These are phyloP conservation scores for Macaca nemestrina DNA, from an alignment of 2,113 vertebrate genomes.

Conservation along the genomic window DNA sequence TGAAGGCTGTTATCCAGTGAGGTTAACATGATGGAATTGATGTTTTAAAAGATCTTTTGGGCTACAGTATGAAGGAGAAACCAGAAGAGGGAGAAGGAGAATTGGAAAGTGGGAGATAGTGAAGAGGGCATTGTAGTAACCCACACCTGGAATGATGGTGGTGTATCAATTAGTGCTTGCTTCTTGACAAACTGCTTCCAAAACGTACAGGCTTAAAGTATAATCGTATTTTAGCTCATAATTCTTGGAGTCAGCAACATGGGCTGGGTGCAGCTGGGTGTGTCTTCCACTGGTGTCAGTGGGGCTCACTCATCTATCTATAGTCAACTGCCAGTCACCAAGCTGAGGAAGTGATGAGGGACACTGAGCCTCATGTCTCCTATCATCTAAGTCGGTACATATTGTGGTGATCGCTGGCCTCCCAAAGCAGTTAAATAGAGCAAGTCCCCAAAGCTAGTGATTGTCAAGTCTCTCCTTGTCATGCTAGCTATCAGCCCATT, in stretches of 20 bases:
- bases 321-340: neutral
- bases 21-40: neutral
- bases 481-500: neutral
- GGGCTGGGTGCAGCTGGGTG: neutral
- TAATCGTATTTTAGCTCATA: neutral
- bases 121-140: neutral
- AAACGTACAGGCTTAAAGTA: neutral
- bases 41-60: neutral
- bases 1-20: neutral
- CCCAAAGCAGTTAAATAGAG: neutral
- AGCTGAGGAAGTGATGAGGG: neutral
- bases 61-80: neutral
- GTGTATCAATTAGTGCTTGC: neutral
- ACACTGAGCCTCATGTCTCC: neutral
- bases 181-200: neutral
- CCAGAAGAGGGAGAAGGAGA: neutral
- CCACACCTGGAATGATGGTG: neutral
- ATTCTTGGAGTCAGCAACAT: neutral
- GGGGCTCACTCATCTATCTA: neutral
- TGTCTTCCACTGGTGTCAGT: neutral
- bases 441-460: neutral
- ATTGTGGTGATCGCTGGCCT: neutral
- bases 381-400: neutral
- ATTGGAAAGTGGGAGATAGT: neutral
- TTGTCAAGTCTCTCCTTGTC: neutral